phyloP scores from a whole-genome alignment of 2,888 invertebrate genomes.

The Drosophila aldrichi region DNA sequence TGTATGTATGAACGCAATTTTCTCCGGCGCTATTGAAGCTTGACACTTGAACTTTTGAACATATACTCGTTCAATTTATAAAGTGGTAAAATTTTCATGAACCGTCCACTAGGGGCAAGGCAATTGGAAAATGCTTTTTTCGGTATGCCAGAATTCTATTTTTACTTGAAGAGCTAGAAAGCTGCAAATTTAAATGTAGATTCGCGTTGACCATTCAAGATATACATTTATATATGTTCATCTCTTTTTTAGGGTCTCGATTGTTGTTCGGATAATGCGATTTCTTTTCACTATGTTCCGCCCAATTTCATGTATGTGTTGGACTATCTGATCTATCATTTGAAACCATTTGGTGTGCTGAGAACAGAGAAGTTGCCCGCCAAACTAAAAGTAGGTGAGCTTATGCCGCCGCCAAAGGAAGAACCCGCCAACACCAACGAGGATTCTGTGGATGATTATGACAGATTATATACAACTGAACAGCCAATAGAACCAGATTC shows the following conservation, averaged over 20 bases:
- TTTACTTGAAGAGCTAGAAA: too few relatives aligned
- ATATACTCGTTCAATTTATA: too few relatives aligned
- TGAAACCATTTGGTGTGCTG: conserved; percentile 89
- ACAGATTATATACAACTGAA: conserved; percentile 11
- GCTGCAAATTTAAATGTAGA: too few relatives aligned
- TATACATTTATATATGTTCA: too few relatives aligned
- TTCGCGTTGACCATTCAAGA: too few relatives aligned
- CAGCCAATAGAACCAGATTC: neutral
- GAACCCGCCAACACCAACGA: conserved; percentile 25
- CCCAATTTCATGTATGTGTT: conserved; percentile 97
- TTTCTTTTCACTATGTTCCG: conserved; percentile 96
- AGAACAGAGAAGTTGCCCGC: conserved; percentile 56
- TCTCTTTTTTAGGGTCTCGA: conserved; percentile 64
- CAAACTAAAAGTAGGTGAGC: conserved; percentile 9
- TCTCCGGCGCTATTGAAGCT: too few relatives aligned
- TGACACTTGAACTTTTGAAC: too few relatives aligned
- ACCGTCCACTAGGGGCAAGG: too few relatives aligned
- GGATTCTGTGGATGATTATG: conserved; percentile 32
- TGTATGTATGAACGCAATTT: too few relatives aligned
- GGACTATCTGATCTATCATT: conserved; percentile 96
- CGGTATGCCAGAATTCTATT: too few relatives aligned
- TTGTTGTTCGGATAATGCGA: conserved; percentile 96
- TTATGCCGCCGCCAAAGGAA: conserved; percentile 5
- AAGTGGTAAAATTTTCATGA: too few relatives aligned
- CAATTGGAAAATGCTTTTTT: too few relatives aligned